Evolutionary conservation across 2,797 vertebrate species (phyloP), one percentile per base, ranked within the genome.

Genomic region (Galago senegalensis): DNA sequence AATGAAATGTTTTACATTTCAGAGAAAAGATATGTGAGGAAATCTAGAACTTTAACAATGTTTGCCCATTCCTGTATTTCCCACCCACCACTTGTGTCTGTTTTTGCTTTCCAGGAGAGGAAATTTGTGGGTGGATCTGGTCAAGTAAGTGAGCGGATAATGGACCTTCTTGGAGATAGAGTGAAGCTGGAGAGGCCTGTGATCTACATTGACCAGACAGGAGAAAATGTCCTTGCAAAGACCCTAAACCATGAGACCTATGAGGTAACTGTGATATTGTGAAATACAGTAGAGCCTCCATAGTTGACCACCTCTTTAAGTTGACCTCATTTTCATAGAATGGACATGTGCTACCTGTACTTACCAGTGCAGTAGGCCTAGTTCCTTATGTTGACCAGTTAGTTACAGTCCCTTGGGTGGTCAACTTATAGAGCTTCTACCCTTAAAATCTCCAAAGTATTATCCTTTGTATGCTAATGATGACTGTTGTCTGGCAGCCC

Each of bases 121-220:
- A 99, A 99, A 97, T 99, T 99, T 98, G 93, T 98, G 3, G 99
- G 99, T 2, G 99, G 99, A 61, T 98, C 99, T 37, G 97, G 98
- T 96, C 99, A 99, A 98, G 99, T 99, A 98, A 99, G 99, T 34
- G 99, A 99, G 97, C 98, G 95, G 95, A 99, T 99, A 97, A 99
- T 99, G 97, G 98, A 97, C 17, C 98, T 98, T 94, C 98, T 99
- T 82, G 99, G 99, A 3, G 98, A 99, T 7, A 98, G 96, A 0
- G 99, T 99, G 87, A 99, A 99, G 96, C 98, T 99, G 96, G 91
- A 99, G 97, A 99, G 99, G 13, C 99, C 99, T 0, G 99, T 99
- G 27, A 96, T 98, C 96, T 98, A 98, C 95, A 99, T 99, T 16
- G 99, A 99, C 98, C 99, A 99, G 98, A 98, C 92, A 0, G 99